Percentiles rank a stretch among this genome's conserved stretches.
Evolutionary conservation across 1,140 invertebrate genomes (phyloP).

Genomic region (Trichonephila clavata): DNA sequence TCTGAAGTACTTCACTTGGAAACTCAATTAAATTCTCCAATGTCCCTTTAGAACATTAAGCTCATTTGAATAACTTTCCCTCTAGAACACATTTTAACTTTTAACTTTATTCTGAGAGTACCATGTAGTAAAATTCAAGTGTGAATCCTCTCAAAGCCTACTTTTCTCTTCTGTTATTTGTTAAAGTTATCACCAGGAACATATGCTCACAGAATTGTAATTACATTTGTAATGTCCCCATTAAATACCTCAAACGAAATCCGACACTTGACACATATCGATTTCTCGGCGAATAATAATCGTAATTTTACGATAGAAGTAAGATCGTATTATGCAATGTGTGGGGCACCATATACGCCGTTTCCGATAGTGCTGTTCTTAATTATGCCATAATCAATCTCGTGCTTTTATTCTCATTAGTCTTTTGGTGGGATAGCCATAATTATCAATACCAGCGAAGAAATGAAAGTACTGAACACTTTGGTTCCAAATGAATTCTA

Average conservation of each 20-base stretch:
- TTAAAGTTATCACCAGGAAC: not conserved
- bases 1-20: too few relatives aligned
- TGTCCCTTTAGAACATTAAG: too few relatives aligned
- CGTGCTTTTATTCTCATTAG: not conserved
- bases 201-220: not conserved
- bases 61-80: too few relatives aligned
- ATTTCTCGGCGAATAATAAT: not conserved
- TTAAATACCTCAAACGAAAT: not conserved
- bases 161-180: not conserved
- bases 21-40: too few relatives aligned
- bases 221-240: constrained; percentile 17
- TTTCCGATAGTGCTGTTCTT: not conserved
- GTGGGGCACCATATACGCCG: not conserved
- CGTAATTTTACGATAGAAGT: not conserved
- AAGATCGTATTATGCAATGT: not conserved
- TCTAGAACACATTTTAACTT: not conserved
- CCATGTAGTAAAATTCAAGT: not conserved
- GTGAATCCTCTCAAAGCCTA: not conserved
- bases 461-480: not conserved
- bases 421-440: not conserved
- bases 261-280: not conserved
- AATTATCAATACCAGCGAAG: not conserved
- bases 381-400: constrained; percentile 10
- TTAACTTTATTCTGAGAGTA: not conserved
- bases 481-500: not conserved